phyloP scores from a whole-genome alignment of 1,140 invertebrate genomes.

The Berghia stephanieae region DNA sequence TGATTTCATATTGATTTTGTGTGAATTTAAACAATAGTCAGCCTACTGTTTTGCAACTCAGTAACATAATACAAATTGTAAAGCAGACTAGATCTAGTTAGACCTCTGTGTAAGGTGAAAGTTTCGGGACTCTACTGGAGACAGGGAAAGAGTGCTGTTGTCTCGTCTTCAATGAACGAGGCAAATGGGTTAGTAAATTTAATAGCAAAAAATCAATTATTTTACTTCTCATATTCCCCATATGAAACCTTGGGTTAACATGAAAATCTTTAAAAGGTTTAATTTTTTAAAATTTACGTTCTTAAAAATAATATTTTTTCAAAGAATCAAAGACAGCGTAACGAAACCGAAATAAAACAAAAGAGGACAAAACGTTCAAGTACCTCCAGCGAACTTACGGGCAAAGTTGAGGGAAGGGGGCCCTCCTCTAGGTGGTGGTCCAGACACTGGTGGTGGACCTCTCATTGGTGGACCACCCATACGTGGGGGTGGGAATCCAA shows the following conservation, averaged over 20 bases:
- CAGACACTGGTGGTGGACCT: slow-evolving; percentile 31
- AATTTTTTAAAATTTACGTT: neutral
- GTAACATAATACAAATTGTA: no score
- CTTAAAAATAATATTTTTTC: neutral
- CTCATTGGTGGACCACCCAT: slow-evolving; percentile 19
- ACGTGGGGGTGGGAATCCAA: slow-evolving; percentile 22
- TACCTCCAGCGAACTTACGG: slow-evolving; percentile 26
- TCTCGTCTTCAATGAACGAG: no score
- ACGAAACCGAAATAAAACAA: neutral
- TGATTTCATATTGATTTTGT: no score
- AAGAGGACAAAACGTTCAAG: neutral
- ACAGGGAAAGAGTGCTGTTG: no score
- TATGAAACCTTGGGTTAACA: neutral
- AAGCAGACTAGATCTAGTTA: no score
- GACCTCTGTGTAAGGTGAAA: no score
- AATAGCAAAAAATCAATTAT: neutral
- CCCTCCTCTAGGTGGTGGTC: slow-evolving; percentile 46
- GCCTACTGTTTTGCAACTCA: no score
- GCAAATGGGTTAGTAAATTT: no score
- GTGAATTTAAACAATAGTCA: no score
- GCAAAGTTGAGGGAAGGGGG: slow-evolving; percentile 69
- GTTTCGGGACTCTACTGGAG: no score
- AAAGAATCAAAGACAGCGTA: neutral
- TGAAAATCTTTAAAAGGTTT: slow-evolving; percentile 1
- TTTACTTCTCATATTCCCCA: neutral